A percentile compares a stretch with the other conserved stretches of the same genome.
These are phyloP conservation scores for Ichneumon xanthorius DNA, from an alignment of 2,888 invertebrate species.

Conservation along the genomic window DNA sequence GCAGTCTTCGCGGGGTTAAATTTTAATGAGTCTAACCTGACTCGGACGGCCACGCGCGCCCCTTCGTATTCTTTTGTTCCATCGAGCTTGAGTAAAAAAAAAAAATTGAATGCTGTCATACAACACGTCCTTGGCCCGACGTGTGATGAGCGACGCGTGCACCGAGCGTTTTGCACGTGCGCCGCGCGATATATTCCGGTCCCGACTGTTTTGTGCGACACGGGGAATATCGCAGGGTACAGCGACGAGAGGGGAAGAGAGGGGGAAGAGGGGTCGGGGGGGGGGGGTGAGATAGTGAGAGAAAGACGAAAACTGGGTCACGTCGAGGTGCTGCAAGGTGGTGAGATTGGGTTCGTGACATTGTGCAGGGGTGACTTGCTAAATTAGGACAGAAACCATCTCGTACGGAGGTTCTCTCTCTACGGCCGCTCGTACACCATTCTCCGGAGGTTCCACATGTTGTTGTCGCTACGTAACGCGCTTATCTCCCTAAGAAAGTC, in stretches of 20 bases:
- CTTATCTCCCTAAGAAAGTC: slow-evolving; percentile 33
- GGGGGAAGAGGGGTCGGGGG: neutral
- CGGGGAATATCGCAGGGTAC: slow-evolving; percentile 32
- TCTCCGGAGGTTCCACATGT: slow-evolving; percentile 13
- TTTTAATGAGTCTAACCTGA: slow-evolving; percentile 25
- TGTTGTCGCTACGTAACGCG: slow-evolving; percentile 41
- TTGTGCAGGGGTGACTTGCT: slow-evolving; percentile 40
- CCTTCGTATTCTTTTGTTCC: slow-evolving; percentile 23
- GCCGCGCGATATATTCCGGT: slow-evolving; percentile 46
- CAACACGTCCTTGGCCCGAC: slow-evolving; percentile 54
- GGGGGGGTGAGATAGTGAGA: slow-evolving; percentile 32
- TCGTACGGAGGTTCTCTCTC: slow-evolving; percentile 26
- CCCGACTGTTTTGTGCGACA: slow-evolving; percentile 63
- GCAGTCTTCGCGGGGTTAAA: slow-evolving; percentile 1
- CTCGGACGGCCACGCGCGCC: neutral
- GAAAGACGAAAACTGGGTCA: slow-evolving; percentile 64
- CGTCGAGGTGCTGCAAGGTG: slow-evolving; percentile 55
- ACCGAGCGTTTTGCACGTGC: slow-evolving; percentile 48
- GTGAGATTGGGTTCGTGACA: slow-evolving; percentile 67
- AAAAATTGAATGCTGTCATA: slow-evolving; percentile 48
- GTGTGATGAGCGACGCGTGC: slow-evolving; percentile 52
- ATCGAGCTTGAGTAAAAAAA: slow-evolving; percentile 25
- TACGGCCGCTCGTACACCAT: neutral
- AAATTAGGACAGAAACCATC: slow-evolving; percentile 66
- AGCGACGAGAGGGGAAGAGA: neutral